phyloP scores from a whole-genome alignment of 1,140 invertebrate genomes.

The Lasioglossum albipes region DNA sequence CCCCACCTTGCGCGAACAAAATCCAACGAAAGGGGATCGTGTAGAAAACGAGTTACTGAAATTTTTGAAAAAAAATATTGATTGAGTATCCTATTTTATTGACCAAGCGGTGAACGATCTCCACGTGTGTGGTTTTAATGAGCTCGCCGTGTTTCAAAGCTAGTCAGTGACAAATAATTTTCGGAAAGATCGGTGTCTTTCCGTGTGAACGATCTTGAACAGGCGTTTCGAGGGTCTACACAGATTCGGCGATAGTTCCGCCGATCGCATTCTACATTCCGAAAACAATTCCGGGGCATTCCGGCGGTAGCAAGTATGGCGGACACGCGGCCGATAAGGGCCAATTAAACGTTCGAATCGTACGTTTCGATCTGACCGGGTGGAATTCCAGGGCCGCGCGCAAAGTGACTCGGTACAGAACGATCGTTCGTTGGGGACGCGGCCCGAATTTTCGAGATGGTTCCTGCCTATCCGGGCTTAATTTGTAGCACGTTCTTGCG shows the following conservation, averaged over 20 bases:
- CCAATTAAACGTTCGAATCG: conserved; percentile 29
- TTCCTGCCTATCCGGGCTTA: conserved; percentile 74
- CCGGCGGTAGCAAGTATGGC: background rate
- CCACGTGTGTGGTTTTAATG: too few species aligned
- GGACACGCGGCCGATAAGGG: conserved; percentile 9
- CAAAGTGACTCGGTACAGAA: background rate
- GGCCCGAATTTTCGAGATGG: conserved; percentile 72
- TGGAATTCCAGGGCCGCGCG: background rate
- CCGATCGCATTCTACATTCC: background rate
- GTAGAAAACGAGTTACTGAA: too few species aligned
- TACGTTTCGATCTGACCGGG: conserved; percentile 19
- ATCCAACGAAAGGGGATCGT: too few species aligned
- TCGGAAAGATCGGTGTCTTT: too few species aligned
- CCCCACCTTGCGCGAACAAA: too few species aligned
- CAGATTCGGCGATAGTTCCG: background rate
- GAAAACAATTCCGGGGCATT: conserved; percentile 1
- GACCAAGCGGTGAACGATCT: too few species aligned
- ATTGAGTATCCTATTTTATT: too few species aligned
- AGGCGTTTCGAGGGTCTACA: background rate
- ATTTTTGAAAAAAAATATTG: too few species aligned
- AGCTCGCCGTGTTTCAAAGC: too few species aligned
- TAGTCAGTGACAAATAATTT: too few species aligned
- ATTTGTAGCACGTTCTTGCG: conserved; percentile 79
- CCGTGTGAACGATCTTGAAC: too few species aligned
- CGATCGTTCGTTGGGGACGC: background rate